Base-by-base conservation (phyloP, 2,888 invertebrate genomes). In the Scaeva pyrastri region DNA sequence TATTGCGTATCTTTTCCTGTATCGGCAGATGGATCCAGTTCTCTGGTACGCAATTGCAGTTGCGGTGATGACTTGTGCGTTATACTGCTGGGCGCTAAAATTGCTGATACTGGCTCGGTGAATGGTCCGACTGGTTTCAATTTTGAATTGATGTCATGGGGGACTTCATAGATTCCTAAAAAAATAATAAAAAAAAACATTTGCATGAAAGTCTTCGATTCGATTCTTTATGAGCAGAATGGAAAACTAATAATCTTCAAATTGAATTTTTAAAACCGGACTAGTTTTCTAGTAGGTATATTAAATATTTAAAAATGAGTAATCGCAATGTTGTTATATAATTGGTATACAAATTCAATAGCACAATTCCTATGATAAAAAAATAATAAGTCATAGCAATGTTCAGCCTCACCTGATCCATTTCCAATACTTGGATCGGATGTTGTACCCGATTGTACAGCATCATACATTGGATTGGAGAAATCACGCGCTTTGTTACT, bases 391-490 rank as follows among this genome's bases (percentile, higher is more conserved):
- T 8, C 0, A 55, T 11, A 26, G 12, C 11, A 16, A 26, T 45
- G 5, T 12, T 8, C n/a, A 21, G 0, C 2, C 19, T 92, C 93
- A 92, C 94, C 94, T 90, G 94, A 93, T 88, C 95, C 94, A 89
- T 95, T 95, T 88, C 94, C 94, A 88, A 94, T 92, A 70, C 93
- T 93, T 39, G 94, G 93, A 88, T 94, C 94, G 26, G 93, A 93
- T 88, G 92, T 93, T 82, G 92, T 92, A 70, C 94, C 94, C 88
- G 95, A 94, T 88, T 96, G 95, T 74, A 96, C 96, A 62, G 97
- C 97, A 91, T 99, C 99, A 93, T 99, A 99, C 97, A 99, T 98
- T 62, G 99, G 99, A 93, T 99, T 99, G 90, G 97, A 97, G 94
- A 99, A 99, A 93, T 99, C 98, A 71, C 98, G 94, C 78, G 95